Evolutionary conservation across 2,797 vertebrate species (phyloP).

Genomic region (Myotis daubentonii): DNA sequence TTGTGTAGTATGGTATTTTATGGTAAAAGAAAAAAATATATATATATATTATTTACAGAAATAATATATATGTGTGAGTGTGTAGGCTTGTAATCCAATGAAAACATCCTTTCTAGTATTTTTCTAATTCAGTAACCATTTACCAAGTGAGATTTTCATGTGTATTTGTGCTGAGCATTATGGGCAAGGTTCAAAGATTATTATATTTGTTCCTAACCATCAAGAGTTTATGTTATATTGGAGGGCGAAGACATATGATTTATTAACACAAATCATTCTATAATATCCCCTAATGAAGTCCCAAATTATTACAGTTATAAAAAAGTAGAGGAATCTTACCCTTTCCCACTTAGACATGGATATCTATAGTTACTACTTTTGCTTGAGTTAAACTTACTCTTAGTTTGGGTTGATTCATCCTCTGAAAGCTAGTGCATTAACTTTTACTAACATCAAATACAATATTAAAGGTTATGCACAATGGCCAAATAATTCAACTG

Average conservation of each 20-base stretch:
- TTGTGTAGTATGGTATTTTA: not conserved
- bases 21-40: not conserved
- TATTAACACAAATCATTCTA: not conserved
- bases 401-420: not conserved
- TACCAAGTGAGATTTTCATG: not conserved
- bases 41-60: not conserved
- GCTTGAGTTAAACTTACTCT: not conserved
- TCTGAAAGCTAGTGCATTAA: not conserved
- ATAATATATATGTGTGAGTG: not conserved
- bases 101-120: not conserved
- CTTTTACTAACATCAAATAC: not conserved
- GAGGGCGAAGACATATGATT: not conserved
- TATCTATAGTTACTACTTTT: conserved; percentile 18
- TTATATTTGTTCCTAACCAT: not conserved
- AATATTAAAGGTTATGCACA: not conserved
- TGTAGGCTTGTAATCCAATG: not conserved
- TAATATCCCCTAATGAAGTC: not conserved
- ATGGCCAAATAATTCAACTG: not conserved
- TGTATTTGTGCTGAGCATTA: not conserved
- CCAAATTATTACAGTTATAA: not conserved
- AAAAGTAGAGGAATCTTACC: not conserved
- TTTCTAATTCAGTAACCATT: conserved; percentile 10
- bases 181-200: not conserved
- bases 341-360: not conserved
- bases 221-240: not conserved